A percentile compares a stretch with the other conserved stretches of the same genome.
phyloP scores from a whole-genome alignment of 2,113 vertebrate genomes.

The Oreochromis aureus region DNA sequence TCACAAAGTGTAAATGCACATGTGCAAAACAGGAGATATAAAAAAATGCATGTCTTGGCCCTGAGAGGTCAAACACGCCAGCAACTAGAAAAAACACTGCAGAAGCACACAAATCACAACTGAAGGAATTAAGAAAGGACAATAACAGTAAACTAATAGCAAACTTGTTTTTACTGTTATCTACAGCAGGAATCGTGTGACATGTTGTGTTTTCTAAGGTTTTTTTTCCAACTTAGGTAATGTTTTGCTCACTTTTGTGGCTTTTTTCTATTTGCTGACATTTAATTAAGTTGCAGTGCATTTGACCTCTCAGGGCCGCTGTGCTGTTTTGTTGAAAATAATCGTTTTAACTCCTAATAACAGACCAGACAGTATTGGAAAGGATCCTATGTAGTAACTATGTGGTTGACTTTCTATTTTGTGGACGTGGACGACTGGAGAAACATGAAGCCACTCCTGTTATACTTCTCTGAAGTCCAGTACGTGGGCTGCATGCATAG shows the following conservation, averaged over 20 bases:
- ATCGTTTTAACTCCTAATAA: background rate
- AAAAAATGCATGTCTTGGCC: background rate
- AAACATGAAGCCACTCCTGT: background rate
- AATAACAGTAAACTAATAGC: background rate
- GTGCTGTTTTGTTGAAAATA: background rate
- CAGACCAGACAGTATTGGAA: background rate
- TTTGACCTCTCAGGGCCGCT: background rate
- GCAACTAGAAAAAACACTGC: background rate
- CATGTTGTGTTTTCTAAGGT: background rate
- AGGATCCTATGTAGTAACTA: background rate
- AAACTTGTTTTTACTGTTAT: background rate
- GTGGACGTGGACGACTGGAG: background rate
- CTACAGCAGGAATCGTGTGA: background rate
- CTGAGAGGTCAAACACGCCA: background rate
- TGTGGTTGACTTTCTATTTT: background rate
- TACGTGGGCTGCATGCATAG: background rate
- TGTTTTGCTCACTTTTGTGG: background rate
- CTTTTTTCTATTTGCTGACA: background rate
- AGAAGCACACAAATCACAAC: background rate
- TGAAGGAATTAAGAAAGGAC: background rate
- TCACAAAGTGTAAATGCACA: background rate
- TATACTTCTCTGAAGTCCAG: background rate
- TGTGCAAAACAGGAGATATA: background rate
- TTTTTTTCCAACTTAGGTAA: background rate
- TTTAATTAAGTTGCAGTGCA: background rate